Evolutionary conservation across 2,888 invertebrate species (phyloP).

Genomic region (Eupithecia tripunctaria): DNA sequence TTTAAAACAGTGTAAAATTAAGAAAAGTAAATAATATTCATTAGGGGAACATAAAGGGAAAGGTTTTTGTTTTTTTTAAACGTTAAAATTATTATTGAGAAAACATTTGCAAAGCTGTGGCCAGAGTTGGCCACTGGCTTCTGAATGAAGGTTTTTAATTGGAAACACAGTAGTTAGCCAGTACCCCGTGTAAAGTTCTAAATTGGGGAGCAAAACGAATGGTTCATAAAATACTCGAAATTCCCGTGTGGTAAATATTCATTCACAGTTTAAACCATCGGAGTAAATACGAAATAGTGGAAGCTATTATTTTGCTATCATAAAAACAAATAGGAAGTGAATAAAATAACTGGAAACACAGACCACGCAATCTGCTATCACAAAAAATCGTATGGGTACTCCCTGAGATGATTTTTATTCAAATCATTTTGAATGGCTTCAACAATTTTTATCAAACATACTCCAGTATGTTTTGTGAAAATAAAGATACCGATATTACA

Average conservation of each 20-base stretch:
- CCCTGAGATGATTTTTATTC: not conserved
- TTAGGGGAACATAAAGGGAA: too few relatives aligned
- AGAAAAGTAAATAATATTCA: too few relatives aligned
- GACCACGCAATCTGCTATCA: not conserved
- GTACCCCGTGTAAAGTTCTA: not conserved
- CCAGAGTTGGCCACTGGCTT: conserved; percentile 4
- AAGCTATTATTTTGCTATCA: not conserved
- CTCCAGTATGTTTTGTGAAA: not conserved
- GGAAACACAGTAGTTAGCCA: not conserved
- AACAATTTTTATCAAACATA: not conserved
- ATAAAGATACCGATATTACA: too few relatives aligned
- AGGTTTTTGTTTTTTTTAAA: too few relatives aligned
- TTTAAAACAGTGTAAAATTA: too few relatives aligned
- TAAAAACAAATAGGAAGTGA: not conserved
- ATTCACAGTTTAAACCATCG: not conserved
- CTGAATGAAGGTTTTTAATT: conserved; percentile 5
- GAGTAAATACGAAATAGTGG: not conserved
- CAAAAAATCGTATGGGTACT: not conserved
- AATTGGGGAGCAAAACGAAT: not conserved
- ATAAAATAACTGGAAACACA: not conserved
- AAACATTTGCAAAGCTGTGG: not conserved
- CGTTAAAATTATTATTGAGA: not conserved
- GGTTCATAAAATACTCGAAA: not conserved
- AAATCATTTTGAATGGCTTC: not conserved
- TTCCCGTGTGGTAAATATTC: not conserved